These are phyloP conservation scores for Bos javanicus DNA, from an alignment of 2,113 vertebrate species.

Conservation along the genomic window DNA sequence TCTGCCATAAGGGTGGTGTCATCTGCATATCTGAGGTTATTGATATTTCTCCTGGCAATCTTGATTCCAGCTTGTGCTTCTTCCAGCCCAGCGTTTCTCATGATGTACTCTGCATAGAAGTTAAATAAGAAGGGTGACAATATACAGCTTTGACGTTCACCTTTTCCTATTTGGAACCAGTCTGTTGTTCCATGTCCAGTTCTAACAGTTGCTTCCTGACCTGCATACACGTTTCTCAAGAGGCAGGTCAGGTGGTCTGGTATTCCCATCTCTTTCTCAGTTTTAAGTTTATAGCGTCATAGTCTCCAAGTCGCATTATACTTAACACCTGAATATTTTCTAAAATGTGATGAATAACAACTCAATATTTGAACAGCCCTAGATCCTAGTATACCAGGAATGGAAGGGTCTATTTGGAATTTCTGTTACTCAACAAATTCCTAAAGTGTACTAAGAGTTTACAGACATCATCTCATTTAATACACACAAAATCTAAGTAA, in stretches of 20 bases:
- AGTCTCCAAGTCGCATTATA: neutral
- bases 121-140: too few species aligned
- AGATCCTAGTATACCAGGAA: neutral
- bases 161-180: too few species aligned
- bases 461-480: neutral
- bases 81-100: too few species aligned
- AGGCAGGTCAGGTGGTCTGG: neutral
- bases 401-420: neutral
- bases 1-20: too few species aligned
- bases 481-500: neutral
- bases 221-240: neutral
- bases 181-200: too few species aligned
- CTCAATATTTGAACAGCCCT: neutral
- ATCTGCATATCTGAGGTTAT: too few species aligned
- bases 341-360: neutral
- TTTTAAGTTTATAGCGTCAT: neutral
- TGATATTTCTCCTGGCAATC: too few species aligned
- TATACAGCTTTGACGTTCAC: too few species aligned
- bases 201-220: too few species aligned
- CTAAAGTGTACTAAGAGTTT: neutral
- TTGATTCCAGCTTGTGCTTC: too few species aligned
- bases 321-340: neutral
- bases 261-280: neutral
- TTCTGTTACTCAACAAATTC: neutral
- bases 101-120: too few species aligned